Evolutionary conservation across 1,140 invertebrate genomes (phyloP), one percentile per base, ranked within the genome.

Genomic region (Nasonia longicornis): DNA sequence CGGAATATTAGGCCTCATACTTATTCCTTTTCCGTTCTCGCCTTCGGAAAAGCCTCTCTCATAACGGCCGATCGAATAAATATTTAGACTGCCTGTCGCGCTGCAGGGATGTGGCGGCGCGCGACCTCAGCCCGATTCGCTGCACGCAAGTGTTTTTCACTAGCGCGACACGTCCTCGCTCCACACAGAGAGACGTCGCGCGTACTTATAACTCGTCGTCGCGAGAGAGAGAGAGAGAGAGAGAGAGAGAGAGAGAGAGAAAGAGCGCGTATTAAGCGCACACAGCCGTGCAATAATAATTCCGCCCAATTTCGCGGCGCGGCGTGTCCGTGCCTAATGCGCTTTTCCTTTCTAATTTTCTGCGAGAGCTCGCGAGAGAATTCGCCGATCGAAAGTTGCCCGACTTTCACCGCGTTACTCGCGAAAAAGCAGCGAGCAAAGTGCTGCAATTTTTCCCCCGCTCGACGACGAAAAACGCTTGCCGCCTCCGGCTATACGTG

Each of bases 41-140:
- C 16, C 20, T 58, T 58, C 16, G 16, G 52, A 58, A 58, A n/a
- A n/a, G 2, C 63, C n/a, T 26, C 8, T 11, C 10, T n/a, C n/a
- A 35, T 1, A 29, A 16, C 64, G 7, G n/a, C 64, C 4, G 11
- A 58, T n/a, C 26, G 26, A n/a, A 64, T 38, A 76, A 75, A 81
- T 81, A 77, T 81, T 81, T 81, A 69, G 79, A 75, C 66, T 42
- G 72, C 66, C 66, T 42, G 72, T 48, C 26, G 72, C 64, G 26
- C 26, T 29, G 72, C 64, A 70, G 67, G 80, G 58, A 84, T 58
- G 81, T 73, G 82, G 8, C 10, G 75, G 2, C 3, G 63, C 45
- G 63, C 83, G 84, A 83, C 80, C 82, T 77, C 79, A 81, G 79
- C 73, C 79, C 79, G 73, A 76, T 67, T 80, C 52, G 64, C 16